phyloP scores from a whole-genome alignment of 2,888 invertebrate genomes.

The Sturmia bella region DNA sequence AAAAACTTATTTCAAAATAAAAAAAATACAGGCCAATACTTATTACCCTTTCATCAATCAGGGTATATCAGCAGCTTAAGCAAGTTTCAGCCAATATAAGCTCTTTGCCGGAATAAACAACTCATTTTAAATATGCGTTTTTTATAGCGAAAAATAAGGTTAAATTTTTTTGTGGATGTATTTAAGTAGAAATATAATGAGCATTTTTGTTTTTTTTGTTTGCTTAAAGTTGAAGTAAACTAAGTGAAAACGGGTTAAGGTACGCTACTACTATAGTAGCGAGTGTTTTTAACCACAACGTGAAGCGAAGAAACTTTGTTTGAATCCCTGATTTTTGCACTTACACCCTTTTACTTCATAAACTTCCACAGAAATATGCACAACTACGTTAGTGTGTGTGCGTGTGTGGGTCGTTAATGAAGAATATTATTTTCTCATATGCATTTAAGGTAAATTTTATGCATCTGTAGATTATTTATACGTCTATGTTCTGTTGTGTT shows the following conservation, averaged over 20 bases:
- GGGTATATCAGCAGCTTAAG: conserved; percentile 11
- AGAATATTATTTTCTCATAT: not conserved
- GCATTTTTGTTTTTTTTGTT: not conserved
- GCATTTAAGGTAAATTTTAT: conserved; percentile 25
- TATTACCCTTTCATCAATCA: conserved; percentile 26
- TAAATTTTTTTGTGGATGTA: not conserved
- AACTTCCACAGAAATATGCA: not conserved
- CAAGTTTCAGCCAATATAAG: not conserved
- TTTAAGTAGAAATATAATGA: conserved; percentile 10
- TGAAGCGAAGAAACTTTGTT: conserved; percentile 31
- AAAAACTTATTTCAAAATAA: conserved; percentile 10
- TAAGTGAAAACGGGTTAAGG: conserved; percentile 5
- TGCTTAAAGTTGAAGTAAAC: conserved; percentile 6
- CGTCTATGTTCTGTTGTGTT: conserved; percentile 11
- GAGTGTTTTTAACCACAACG: conserved; percentile 34
- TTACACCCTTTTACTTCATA: conserved; percentile 6
- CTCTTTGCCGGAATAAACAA: not conserved
- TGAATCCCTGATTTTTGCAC: not conserved
- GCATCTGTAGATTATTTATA: conserved; percentile 42
- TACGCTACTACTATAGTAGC: conserved; percentile 1
- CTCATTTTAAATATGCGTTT: conserved; percentile 4
- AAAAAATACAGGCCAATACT: conserved; percentile 12
- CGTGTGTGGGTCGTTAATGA: not conserved
- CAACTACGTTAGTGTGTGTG: not conserved
- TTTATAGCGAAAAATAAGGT: too few species aligned